phyloP scores from a whole-genome alignment of 2,888 invertebrate species.

The Eupithecia insigniata region DNA sequence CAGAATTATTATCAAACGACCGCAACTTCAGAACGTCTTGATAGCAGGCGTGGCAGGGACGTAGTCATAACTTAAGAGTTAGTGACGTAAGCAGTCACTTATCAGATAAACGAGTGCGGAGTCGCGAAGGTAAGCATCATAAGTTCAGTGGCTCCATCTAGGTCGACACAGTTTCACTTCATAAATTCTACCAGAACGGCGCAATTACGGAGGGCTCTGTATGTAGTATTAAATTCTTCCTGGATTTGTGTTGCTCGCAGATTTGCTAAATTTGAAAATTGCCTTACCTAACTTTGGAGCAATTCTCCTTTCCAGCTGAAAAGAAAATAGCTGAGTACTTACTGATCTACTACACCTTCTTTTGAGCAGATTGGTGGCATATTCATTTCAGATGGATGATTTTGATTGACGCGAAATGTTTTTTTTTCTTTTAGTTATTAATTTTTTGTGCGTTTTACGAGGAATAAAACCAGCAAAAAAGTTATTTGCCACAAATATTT shows the following conservation, averaged over 20 bases:
- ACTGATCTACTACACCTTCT: not conserved
- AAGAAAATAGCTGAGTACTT: not conserved
- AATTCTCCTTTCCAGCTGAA: not conserved
- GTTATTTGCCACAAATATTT: too few relatives aligned
- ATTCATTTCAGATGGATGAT: too few relatives aligned
- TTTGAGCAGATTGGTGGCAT: too few relatives aligned
- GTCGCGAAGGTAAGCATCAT: constrained; percentile 21
- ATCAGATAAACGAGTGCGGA: not conserved
- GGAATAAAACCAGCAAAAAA: too few relatives aligned
- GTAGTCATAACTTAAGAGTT: not conserved
- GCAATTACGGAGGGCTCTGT: constrained; percentile 65
- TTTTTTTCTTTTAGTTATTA: too few relatives aligned
- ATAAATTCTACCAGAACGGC: constrained; percentile 66
- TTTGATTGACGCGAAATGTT: too few relatives aligned
- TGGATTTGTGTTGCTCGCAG: constrained; percentile 45
- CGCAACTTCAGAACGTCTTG: not conserved
- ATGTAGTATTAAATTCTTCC: constrained; percentile 69
- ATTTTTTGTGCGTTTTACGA: too few relatives aligned
- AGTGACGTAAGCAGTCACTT: constrained; percentile 1
- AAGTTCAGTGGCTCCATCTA: constrained; percentile 39
- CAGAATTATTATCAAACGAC: not conserved
- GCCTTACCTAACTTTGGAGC: constrained; percentile 24
- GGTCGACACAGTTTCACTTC: constrained; percentile 62
- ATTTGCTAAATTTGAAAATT: constrained; percentile 27
- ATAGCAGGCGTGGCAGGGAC: not conserved